Conservation (phyloP, 1,140 invertebrate genomes). For the Holcopasites calliopsidis region DNA sequence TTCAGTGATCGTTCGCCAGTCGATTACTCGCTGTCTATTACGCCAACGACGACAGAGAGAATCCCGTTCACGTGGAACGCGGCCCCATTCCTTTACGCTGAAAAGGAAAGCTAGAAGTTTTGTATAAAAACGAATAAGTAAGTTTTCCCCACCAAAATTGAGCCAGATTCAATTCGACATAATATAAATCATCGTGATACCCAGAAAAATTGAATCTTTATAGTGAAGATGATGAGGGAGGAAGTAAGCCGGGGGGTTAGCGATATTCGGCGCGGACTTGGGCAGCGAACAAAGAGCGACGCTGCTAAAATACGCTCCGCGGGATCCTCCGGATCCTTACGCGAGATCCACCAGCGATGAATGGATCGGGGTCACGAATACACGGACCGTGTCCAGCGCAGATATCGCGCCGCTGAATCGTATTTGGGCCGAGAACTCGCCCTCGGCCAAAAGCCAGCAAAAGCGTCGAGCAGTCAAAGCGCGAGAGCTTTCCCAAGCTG, state of each 20-base stretch:
- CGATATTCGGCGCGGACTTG: constrained; percentile 11
- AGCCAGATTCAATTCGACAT: too few species aligned
- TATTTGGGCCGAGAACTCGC: constrained; percentile 56
- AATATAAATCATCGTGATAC: too few species aligned
- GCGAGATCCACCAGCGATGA: constrained; percentile 54
- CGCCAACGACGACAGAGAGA: constrained; percentile 33
- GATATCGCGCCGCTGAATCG: constrained; percentile 38
- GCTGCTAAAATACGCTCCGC: not conserved
- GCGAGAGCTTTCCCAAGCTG: constrained; percentile 1
- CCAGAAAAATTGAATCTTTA: not conserved
- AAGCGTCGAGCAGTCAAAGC: constrained; percentile 10
- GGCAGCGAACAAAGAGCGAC: constrained; percentile 35
- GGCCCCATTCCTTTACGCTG: constrained; percentile 46
- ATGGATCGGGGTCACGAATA: constrained; percentile 69
- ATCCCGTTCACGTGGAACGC: constrained; percentile 31
- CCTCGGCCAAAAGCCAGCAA: constrained; percentile 22
- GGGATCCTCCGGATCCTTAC: constrained; percentile 11
- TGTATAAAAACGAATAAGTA: too few species aligned
- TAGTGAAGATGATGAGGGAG: not conserved
- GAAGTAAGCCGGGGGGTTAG: constrained; percentile 1
- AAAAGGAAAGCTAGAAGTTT: not conserved
- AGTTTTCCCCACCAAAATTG: too few species aligned
- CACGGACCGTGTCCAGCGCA: constrained; percentile 51
- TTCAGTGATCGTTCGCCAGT: constrained; percentile 20
- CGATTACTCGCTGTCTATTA: constrained; percentile 47